A percentile compares a stretch with the other conserved stretches of the same genome.
Evolutionary conservation across 2,888 invertebrate species (phyloP).

Genomic region (Epsilonema sp.): DNA sequence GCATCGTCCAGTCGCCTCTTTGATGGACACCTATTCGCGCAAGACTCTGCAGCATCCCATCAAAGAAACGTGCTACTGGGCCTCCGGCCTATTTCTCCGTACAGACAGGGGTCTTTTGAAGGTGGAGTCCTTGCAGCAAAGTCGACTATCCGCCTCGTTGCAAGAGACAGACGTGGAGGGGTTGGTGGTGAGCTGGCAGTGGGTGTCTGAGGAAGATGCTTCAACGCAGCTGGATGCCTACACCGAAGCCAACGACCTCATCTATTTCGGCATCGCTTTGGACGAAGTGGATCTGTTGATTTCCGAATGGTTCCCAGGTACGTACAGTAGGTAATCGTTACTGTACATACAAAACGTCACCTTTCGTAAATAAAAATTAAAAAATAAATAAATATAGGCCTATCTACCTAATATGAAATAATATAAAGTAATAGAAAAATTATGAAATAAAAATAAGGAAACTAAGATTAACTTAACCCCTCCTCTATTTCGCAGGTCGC

Average conservation of each 20-base stretch:
- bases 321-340: too few species aligned
- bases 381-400: too few species aligned
- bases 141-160: slow-evolving; percentile 14
- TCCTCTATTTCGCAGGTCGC: too few species aligned
- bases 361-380: too few species aligned
- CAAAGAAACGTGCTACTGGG: slow-evolving; percentile 18
- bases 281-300: slow-evolving; percentile 26
- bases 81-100: slow-evolving; percentile 22
- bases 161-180: neutral
- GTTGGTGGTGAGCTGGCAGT: neutral
- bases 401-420: too few species aligned
- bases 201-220: neutral
- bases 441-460: too few species aligned
- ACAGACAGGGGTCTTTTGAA: slow-evolving; percentile 19
- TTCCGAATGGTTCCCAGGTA: slow-evolving; percentile 26
- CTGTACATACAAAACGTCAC: too few species aligned
- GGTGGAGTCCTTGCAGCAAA: slow-evolving; percentile 17
- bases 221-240: too few species aligned
- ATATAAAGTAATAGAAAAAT: too few species aligned
- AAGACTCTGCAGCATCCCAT: neutral
- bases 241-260: neutral
- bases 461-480: too few species aligned
- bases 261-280: slow-evolving; percentile 21
- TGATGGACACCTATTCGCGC: too few species aligned
- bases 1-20: too few species aligned